Conservation (phyloP, 2,113 vertebrate species). For the Bothrops jararaca region DNA sequence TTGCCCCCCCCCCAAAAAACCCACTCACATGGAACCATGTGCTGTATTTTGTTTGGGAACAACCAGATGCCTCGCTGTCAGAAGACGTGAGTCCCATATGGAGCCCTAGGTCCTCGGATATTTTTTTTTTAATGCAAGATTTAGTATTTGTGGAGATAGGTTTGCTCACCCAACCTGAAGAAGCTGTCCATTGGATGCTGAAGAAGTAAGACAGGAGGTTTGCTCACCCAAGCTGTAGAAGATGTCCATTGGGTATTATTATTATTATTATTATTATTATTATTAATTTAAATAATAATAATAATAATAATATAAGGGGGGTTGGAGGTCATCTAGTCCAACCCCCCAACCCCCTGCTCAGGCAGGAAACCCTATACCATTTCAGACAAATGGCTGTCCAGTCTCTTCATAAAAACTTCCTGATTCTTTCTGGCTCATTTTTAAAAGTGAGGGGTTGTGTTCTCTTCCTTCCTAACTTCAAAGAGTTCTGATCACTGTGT, state of each 20-base stretch:
- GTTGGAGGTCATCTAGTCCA: no score
- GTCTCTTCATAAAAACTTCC: no score
- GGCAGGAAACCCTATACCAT: no score
- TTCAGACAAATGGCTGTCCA: no score
- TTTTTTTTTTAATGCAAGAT: neutral
- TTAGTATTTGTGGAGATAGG: no score
- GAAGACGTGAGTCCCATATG: neutral
- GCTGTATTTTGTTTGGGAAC: neutral
- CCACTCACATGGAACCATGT: fast-evolving
- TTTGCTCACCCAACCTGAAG: neutral
- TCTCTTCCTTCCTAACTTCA: neutral
- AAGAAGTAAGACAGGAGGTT: no score
- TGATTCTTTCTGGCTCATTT: neutral
- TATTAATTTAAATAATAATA: no score
- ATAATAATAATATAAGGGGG: no score
- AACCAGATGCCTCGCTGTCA: neutral
- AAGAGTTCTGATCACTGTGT: neutral
- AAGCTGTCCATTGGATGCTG: neutral
- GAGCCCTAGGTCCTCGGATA: neutral
- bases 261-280: no score
- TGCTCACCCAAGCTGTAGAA: neutral
- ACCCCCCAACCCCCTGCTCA: no score
- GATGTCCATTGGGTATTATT: neutral
- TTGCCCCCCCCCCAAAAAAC: neutral
- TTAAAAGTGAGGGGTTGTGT: neutral